Evolutionary conservation across 2,888 invertebrate genomes (phyloP).

Genomic region (Epinotia brunnichana): DNA sequence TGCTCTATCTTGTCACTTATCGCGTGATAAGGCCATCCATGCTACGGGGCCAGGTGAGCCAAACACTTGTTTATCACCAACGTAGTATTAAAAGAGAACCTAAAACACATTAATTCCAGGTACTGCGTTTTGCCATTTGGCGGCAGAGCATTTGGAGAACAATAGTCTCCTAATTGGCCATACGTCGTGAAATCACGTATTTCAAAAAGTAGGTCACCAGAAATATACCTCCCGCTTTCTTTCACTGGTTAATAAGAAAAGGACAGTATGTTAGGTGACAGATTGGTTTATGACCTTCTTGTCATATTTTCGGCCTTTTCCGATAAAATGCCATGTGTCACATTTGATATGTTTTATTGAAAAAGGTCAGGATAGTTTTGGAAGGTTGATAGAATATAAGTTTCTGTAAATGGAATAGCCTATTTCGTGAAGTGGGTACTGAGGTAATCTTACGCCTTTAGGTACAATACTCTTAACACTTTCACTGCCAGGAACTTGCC

Average conservation of each 20-base stretch:
- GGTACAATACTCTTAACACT: too few species aligned
- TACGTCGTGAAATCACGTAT: constrained; percentile 4
- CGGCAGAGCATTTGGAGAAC: neutral
- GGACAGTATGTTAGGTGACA: constrained; percentile 17
- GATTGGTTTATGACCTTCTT: constrained; percentile 15
- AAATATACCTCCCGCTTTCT: constrained; percentile 1
- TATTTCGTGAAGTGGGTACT: neutral
- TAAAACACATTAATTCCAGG: neutral
- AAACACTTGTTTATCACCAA: too few species aligned
- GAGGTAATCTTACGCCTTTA: too few species aligned
- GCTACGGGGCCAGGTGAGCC: too few species aligned
- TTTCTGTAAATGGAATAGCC: neutral
- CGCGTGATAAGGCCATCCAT: too few species aligned
- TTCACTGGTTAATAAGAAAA: constrained; percentile 25
- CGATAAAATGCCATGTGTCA: constrained; percentile 9
- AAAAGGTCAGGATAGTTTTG: neutral
- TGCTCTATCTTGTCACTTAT: too few species aligned
- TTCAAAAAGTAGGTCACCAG: constrained; percentile 21
- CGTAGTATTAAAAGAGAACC: too few species aligned
- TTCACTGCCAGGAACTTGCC: too few species aligned
- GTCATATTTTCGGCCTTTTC: constrained; percentile 6
- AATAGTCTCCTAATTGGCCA: constrained; percentile 25
- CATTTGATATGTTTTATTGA: constrained; percentile 6
- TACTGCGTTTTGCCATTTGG: neutral
- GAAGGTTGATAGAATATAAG: neutral